phyloP scores from a whole-genome alignment of 2,113 vertebrate species.

The Eupsittula cactorum region DNA sequence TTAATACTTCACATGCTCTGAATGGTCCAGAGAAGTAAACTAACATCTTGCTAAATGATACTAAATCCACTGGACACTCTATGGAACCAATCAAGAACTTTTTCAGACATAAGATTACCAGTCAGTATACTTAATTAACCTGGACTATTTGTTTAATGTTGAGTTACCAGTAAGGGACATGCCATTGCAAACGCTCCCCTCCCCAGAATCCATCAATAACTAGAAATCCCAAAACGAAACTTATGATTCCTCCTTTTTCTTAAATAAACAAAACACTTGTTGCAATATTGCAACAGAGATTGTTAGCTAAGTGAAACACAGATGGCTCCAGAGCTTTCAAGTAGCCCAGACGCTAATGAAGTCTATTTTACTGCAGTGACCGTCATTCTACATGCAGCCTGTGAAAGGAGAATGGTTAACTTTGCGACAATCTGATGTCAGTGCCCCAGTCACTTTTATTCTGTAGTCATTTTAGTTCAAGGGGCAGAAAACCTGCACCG shows the following conservation, averaged over 20 bases:
- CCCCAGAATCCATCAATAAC: not conserved
- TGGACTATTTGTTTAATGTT: not conserved
- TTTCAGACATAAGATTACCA: not conserved
- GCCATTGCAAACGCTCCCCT: not conserved
- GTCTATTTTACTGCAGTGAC: not conserved
- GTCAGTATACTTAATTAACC: not conserved
- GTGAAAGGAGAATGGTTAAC: not conserved
- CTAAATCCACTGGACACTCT: not conserved
- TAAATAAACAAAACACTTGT: not conserved
- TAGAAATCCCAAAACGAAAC: not conserved
- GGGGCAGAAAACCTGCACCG: not conserved
- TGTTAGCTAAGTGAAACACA: not conserved
- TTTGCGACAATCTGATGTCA: not conserved
- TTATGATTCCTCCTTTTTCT: not conserved
- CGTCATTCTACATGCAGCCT: not conserved
- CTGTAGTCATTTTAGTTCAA: rapidly evolving
- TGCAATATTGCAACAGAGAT: not conserved
- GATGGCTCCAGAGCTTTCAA: not conserved
- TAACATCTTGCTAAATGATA: not conserved
- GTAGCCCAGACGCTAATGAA: not conserved
- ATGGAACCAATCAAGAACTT: not conserved
- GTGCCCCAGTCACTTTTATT: not conserved
- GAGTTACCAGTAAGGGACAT: not conserved
- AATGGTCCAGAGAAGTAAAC: not conserved
- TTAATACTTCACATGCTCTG: not conserved